phyloP scores from a whole-genome alignment of 2,113 vertebrate genomes.

The Anas platyrhynchos region DNA sequence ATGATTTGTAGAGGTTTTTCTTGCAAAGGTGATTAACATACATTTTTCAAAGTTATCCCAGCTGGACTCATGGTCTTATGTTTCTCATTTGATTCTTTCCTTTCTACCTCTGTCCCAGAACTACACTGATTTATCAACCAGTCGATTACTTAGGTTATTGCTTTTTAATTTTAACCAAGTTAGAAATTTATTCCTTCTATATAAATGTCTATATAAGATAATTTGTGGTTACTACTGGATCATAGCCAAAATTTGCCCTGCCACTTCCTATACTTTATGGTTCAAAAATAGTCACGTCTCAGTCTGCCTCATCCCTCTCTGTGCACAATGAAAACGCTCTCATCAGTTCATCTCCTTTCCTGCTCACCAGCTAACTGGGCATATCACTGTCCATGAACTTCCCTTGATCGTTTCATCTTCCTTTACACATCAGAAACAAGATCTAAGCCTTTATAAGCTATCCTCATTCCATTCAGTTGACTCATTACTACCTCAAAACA shows the following conservation, averaged over 20 bases:
- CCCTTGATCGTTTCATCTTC: not conserved
- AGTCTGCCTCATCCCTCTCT: not conserved
- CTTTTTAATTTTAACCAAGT: not conserved
- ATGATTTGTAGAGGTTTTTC: not conserved
- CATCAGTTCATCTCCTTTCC: not conserved
- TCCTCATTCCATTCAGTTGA: not conserved
- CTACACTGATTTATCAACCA: not conserved
- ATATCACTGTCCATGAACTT: not conserved
- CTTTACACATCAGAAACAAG: not conserved
- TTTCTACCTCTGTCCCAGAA: not conserved
- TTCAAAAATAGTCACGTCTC: not conserved
- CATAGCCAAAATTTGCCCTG: not conserved
- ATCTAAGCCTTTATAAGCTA: not conserved
- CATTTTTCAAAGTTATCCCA: not conserved
- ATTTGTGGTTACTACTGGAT: not conserved
- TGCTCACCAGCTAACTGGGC: not conserved
- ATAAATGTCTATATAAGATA: too few relatives aligned
- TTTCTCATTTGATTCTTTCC: not conserved
- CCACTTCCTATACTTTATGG: not conserved
- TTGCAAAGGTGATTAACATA: not conserved
- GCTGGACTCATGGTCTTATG: not conserved
- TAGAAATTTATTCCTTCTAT: not conserved
- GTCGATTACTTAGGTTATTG: not conserved
- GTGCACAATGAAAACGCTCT: not conserved
- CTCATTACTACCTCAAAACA: not conserved